These are phyloP conservation scores for Eristalis tenax DNA, from an alignment of 2,888 invertebrate genomes.

Conservation along the genomic window DNA sequence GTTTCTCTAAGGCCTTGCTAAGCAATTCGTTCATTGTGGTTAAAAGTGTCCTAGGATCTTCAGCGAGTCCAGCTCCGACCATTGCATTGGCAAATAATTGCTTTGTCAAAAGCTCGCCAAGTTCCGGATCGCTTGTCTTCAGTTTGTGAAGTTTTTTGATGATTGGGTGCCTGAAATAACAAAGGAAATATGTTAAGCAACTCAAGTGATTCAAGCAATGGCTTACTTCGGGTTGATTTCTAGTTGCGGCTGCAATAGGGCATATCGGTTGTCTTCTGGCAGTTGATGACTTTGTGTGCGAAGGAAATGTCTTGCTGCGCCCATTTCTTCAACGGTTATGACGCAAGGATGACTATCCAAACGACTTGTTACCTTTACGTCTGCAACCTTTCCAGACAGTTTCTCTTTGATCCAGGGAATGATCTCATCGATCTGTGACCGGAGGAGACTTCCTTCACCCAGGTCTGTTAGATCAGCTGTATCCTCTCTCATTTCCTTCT, in stretches of 20 bases:
- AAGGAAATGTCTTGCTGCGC: slow-evolving; percentile 96
- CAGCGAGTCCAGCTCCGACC: slow-evolving; percentile 96
- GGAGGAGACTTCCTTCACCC: slow-evolving; percentile 87
- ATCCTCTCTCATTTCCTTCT: slow-evolving; percentile 94
- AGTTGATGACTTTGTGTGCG: slow-evolving; percentile 92
- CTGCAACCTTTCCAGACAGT: slow-evolving; percentile 90
- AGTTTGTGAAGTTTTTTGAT: slow-evolving; percentile 93
- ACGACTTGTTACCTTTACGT: slow-evolving; percentile 91
- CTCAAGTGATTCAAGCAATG: background rate
- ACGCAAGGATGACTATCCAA: slow-evolving; percentile 96
- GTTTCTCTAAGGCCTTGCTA: slow-evolving; percentile 90
- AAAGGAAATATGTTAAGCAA: background rate
- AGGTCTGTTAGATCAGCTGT: slow-evolving; percentile 83
- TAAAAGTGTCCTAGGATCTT: slow-evolving; percentile 93
- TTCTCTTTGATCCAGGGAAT: slow-evolving; percentile 89
- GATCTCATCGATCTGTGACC: slow-evolving; percentile 89
- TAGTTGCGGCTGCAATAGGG: slow-evolving; percentile 93
- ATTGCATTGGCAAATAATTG: slow-evolving; percentile 97
- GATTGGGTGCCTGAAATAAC: slow-evolving; percentile 88
- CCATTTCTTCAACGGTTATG: slow-evolving; percentile 98
- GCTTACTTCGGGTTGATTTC: slow-evolving; percentile 95
- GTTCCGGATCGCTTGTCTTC: slow-evolving; percentile 87
- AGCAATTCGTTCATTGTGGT: slow-evolving; percentile 93
- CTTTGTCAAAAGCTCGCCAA: slow-evolving; percentile 92
- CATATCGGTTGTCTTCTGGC: slow-evolving; percentile 92